Evolutionary conservation across 2,113 vertebrate species (phyloP).

Genomic region (Saimiri boliviensis): DNA sequence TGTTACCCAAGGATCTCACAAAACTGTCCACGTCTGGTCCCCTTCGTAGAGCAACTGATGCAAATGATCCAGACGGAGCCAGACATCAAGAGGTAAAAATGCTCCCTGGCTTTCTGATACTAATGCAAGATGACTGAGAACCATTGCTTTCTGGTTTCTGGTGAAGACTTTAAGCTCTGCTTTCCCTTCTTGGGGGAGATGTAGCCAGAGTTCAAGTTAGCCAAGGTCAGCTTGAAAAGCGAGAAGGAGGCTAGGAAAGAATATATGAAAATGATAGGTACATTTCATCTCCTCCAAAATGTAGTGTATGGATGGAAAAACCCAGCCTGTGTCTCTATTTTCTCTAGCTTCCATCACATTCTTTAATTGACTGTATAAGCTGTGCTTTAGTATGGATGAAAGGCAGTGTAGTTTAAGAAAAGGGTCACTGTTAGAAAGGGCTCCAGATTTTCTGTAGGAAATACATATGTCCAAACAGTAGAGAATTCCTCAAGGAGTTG

Average conservation of each 20-base stretch:
- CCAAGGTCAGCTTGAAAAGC: background rate
- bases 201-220: background rate
- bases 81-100: background rate
- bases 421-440: background rate
- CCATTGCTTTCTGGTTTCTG: background rate
- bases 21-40: background rate
- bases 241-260: background rate
- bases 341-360: background rate
- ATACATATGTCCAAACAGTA: background rate
- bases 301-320: accelerated
- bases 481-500: background rate
- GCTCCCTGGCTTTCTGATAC: background rate
- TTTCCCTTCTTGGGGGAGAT: background rate
- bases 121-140: background rate
- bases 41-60: background rate
- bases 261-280: background rate
- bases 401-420: background rate
- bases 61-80: background rate
- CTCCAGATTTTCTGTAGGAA: background rate
- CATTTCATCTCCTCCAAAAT: background rate
- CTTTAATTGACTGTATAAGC: background rate
- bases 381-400: background rate
- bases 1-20: background rate
- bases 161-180: background rate
- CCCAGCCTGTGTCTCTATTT: background rate